Evolutionary conservation across 1,140 invertebrate species (phyloP).

Genomic region (Drosophila varians): DNA sequence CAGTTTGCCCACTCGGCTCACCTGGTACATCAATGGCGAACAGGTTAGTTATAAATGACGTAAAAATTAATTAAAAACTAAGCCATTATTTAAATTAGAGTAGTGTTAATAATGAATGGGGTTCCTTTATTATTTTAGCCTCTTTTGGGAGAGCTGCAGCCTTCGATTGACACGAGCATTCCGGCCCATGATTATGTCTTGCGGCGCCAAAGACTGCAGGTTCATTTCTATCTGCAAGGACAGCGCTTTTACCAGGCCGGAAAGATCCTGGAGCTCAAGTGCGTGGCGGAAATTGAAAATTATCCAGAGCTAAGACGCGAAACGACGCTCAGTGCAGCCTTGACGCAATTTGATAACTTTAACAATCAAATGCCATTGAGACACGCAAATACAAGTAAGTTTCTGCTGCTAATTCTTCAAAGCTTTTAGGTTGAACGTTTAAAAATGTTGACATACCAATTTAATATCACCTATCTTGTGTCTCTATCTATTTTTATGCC

Average conservation of each 20-base stretch:
- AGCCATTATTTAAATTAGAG: neutral
- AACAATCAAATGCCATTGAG: conserved; percentile 80
- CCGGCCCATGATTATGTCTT: conserved; percentile 78
- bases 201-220: conserved; percentile 69
- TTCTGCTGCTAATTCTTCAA: too few relatives aligned
- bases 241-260: conserved; percentile 70
- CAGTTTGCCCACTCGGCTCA: conserved; percentile 86
- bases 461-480: neutral
- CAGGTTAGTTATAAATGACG: conserved; percentile 79
- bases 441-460: neutral
- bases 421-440: neutral
- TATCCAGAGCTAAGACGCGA: conserved; percentile 76
- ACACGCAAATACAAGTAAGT: conserved; percentile 68
- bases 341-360: conserved; percentile 76
- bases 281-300: conserved; percentile 82
- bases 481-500: conserved; percentile 10
- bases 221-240: conserved; percentile 77
- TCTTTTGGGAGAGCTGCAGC: conserved; percentile 68
- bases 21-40: conserved; percentile 87
- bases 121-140: conserved; percentile 43
- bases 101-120: neutral
- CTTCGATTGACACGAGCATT: conserved; percentile 72
- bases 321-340: conserved; percentile 59
- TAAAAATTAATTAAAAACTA: neutral
- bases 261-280: conserved; percentile 75